Conservation (phyloP, 1,140 invertebrate species). For the Metopolophium dirhodum region DNA sequence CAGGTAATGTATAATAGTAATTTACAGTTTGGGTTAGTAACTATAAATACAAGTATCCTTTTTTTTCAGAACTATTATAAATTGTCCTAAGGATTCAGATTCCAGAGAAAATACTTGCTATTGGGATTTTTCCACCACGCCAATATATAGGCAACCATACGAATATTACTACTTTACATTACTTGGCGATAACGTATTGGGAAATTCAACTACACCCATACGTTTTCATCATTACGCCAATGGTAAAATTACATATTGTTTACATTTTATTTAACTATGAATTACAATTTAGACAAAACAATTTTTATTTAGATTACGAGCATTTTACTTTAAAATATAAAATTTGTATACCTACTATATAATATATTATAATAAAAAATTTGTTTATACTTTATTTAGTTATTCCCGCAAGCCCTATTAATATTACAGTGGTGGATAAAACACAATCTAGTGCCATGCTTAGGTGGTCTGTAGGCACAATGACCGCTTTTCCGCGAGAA, state of each 20-base stretch:
- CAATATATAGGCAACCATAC: constrained; percentile 69
- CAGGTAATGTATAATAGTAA: constrained; percentile 54
- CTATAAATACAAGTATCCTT: neutral
- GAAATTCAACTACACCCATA: constrained; percentile 64
- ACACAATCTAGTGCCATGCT: constrained; percentile 68
- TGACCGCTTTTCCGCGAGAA: constrained; percentile 68
- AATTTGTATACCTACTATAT: too few relatives aligned
- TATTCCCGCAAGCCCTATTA: constrained; percentile 60
- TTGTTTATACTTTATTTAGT: constrained; percentile 57
- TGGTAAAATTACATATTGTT: constrained; percentile 58
- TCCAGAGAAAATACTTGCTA: constrained; percentile 63
- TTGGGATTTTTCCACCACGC: constrained; percentile 68
- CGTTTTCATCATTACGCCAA: constrained; percentile 70
- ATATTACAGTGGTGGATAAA: constrained; percentile 67
- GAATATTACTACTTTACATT: constrained; percentile 68
- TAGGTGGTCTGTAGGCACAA: constrained; percentile 68
- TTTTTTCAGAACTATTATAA: constrained; percentile 58
- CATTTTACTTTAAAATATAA: neutral
- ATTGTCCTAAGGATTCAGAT: constrained; percentile 58
- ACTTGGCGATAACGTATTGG: constrained; percentile 67
- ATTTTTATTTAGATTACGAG: neutral
- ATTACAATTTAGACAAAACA: too few relatives aligned
- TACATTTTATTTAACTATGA: neutral
- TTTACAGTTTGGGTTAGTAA: neutral
- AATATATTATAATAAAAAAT: neutral